A percentile compares a stretch with the other conserved stretches of the same genome.
Conservation (phyloP, 1,140 invertebrate genomes). For the Sinonovacula constricta region DNA sequence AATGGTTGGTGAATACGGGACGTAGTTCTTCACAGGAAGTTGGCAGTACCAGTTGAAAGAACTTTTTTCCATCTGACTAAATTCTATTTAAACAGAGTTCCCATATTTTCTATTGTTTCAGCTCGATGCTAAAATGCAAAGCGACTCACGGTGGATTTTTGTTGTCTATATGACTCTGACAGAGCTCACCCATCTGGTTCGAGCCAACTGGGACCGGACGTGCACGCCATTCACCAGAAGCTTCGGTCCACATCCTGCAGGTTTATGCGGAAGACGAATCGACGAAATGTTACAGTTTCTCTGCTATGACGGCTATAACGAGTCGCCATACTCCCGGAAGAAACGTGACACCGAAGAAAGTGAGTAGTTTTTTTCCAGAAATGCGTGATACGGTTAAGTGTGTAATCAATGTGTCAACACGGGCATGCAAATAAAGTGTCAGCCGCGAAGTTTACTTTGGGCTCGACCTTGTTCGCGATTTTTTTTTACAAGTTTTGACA, state of each 20-base stretch:
- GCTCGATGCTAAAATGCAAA: neutral
- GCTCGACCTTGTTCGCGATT: too few species aligned
- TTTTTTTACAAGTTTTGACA: too few species aligned
- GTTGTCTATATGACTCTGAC: neutral
- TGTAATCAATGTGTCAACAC: too few species aligned
- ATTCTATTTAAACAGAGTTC: too few species aligned
- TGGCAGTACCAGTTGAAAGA: too few species aligned
- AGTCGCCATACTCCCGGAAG: neutral
- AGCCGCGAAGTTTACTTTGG: too few species aligned
- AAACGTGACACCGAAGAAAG: conserved; percentile 6
- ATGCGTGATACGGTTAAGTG: too few species aligned
- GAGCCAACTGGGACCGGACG: conserved; percentile 26
- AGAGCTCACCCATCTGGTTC: neutral
- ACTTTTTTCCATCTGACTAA: too few species aligned
- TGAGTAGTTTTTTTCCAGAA: too few species aligned
- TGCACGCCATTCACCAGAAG: conserved; percentile 33
- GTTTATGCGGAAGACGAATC: conserved; percentile 26
- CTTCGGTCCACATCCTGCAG: conserved; percentile 11
- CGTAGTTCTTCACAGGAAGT: too few species aligned
- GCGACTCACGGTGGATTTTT: neutral
- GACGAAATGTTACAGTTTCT: conserved; percentile 22
- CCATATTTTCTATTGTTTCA: neutral
- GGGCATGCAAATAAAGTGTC: too few species aligned
- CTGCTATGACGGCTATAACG: conserved; percentile 27
- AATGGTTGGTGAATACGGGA: too few species aligned